These are phyloP conservation scores for Magallana gigas DNA, from an alignment of 1,140 invertebrate genomes.

Conservation along the genomic window DNA sequence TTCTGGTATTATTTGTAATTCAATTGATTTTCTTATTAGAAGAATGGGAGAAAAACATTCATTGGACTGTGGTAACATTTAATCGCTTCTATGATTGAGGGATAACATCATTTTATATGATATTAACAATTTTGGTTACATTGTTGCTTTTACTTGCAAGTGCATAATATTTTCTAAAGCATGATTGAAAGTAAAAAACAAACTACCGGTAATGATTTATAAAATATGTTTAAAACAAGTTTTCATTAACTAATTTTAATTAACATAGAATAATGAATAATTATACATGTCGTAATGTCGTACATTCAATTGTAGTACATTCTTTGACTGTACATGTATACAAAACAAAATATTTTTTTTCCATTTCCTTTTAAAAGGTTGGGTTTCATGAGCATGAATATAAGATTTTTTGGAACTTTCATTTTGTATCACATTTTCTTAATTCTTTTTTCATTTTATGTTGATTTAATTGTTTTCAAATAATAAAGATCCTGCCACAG, in stretches of 20 bases:
- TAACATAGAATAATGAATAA: not conserved
- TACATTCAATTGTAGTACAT: not conserved
- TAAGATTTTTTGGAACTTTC: not conserved
- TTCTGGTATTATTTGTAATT: no score
- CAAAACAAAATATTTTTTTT: not conserved
- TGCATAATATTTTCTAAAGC: not conserved
- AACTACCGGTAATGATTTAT: not conserved
- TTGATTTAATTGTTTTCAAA: no score
- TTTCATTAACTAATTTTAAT: not conserved
- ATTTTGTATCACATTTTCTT: no score
- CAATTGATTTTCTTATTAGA: slow-evolving; percentile 14
- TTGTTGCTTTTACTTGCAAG: not conserved
- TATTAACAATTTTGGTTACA: not conserved
- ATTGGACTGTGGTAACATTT: slow-evolving; percentile 29
- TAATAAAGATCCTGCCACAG: no score
- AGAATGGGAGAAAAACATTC: slow-evolving; percentile 16
- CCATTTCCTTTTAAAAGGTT: not conserved
- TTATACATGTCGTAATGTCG: not conserved
- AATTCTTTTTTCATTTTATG: no score
- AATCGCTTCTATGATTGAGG: not conserved
- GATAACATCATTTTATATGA: not conserved
- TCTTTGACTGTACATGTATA: not conserved
- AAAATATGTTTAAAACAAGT: not conserved
- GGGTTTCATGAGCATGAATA: slow-evolving; percentile 25
- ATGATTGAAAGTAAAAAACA: not conserved